Evolutionary conservation across 2,888 invertebrate species (phyloP), one percentile per base, ranked within the genome.

Genomic region (Pelosia muscerda): DNA sequence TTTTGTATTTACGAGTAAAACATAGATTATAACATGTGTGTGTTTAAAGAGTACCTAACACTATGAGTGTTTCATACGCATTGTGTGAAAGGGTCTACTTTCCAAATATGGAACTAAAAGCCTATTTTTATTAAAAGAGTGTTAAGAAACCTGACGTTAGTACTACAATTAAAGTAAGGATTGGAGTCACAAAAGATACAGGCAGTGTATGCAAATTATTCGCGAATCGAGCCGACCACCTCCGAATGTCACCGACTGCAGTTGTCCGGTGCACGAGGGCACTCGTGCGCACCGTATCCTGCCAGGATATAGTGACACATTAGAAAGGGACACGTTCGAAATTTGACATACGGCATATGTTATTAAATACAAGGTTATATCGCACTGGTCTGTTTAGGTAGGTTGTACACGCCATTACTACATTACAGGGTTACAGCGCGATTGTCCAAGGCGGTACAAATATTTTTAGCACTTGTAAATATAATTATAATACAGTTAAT

Each of bases 361-460:
- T 66, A 79, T 74, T 78, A 74, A 67, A 70, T 49, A 71, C 78
- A 79, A 79, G 79, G 80, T 63, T 74, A 65, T 58, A 23, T 65
- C 68, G 63, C 64, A 22, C 31, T 42, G 26, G 59, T 13, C 28
- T 8, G 54, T 53, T 53, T 38, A 6, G 38, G 19, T 54, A 54
- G 22, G 22, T 54, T 19, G 25, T 49, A 53, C 53, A 25, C 53
- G 53, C n/a, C 34, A 65, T 65, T 65, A 53, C 59, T 53, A 8
- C 25, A 28, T 26, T 19, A 55, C 64, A 64, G 54, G 63, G 55
- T n/a, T 55, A 42, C 15, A 38, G n/a, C 38, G 23, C n/a, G 26
- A 56, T 10, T 28, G 22, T 49, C n/a, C 23, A 49, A 28, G 19
- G 42, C 38, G 64, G n/a, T n/a, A 2, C 13, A 56, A 42, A 42